Evolutionary conservation across 1,140 invertebrate species (phyloP), one percentile per base, ranked within the genome.

Genomic region (Theocolax elegans): DNA sequence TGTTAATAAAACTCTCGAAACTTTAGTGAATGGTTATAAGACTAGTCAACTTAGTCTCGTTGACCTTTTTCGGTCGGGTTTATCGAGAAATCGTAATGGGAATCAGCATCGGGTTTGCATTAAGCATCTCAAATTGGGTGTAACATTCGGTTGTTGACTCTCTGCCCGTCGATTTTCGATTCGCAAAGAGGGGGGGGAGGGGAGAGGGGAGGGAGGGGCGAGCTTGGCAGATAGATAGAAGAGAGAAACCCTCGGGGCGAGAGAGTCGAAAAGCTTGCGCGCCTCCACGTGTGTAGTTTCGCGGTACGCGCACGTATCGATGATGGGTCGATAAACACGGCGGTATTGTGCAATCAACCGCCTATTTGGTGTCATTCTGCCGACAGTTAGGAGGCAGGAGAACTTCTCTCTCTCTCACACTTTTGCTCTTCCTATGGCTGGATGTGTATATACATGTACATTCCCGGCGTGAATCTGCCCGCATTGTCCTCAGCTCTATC

Each of bases 291-390:
- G n/a, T n/a, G n/a, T n/a, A n/a, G n/a, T n/a, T n/a, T n/a, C n/a
- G n/a, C n/a, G 6, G 15, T 4, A 74, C 59, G 73, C 70, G 70
- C 72, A 75, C 51, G 73, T 78, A 80, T 81, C 78, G 80, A 81
- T 79, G 79, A 81, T 81, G 79, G 77, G 72, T 81, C 79, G 80
- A 81, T 81, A 81, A 81, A 81, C 80, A 81, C 76, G 75, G 60
- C 48, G 74, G 78, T 79, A 81, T 81, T 81, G 80, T 81, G 80
- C 80, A 81, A 81, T 81, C 80, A 81, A 81, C 80, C 80, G 79
- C 78, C 79, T 81, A 81, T 81, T 81, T 81, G 80, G 80, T 81
- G 80, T 81, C 80, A 81, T 81, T 81, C 79, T 81, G 68, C 74
- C 75, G 75, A 75, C 73, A 78, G 74, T 79, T 79, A 59, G 66